Evolutionary conservation across 2,888 invertebrate species (phyloP), one percentile per base, ranked within the genome.

Genomic region (Abrostola triplasia): DNA sequence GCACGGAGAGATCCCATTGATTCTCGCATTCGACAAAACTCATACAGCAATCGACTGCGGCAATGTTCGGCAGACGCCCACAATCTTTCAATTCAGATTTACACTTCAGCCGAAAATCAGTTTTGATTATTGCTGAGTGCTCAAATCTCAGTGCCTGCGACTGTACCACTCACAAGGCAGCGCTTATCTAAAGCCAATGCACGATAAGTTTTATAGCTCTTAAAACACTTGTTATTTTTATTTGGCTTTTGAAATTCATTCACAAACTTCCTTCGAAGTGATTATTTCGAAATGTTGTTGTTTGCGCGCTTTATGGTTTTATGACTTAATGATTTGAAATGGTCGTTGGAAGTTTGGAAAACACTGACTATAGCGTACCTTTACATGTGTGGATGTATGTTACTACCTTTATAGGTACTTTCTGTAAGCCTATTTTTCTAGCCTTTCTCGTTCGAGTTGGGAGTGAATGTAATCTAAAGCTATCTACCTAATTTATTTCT

Each of bases 141-240:
- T 13, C 7, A 13, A 12, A 47, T 9, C 9, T 5, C 24, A 24
- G 13, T 47, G 13, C 10, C 0, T 0, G 4, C 24, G 13, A 24
- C 44, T 47, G 13, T 47, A 47, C 44, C 44, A 47, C 44, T 47
- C 24, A 47, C 24, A 47, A 47, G 44, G 48, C 13, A n/a, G 11
- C 13, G 50, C 42, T 54, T 44, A 55, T 64, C 38, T 53, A 35
- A 53, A 63, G 12, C 49, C 13, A 6, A 48, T 53, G 37, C 37
- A 10, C 48, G 40, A 59, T 59, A 53, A 49, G 11, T 41, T 53
- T 53, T 49, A 57, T 36, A 12, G 11, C 49, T 41, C 5, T 5
- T 6, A 47, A 36, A 12, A 40, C 24, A 12, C 12, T 49, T 13
- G 24, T 48, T 49, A 13, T 36, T 63, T n/a, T 36, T 38, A 38